Evolutionary conservation across 2,888 invertebrate species (phyloP), one percentile per base, ranked within the genome.

Genomic region (Platypus cylindrus): DNA sequence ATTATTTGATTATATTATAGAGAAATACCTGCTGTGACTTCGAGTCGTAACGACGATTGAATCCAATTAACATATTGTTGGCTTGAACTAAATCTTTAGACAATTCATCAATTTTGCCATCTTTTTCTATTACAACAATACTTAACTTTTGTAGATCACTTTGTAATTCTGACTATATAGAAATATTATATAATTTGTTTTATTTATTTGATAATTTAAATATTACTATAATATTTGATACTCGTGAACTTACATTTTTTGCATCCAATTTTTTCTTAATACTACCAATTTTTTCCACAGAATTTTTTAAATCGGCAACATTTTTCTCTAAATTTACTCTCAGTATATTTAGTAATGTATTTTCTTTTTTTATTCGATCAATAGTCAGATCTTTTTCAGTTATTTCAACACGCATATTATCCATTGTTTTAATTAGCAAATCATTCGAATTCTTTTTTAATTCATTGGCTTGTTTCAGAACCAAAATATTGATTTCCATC

Each of bases 81-180:
- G 62, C 62, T 43, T 62, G 57, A 1, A 60, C 51, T 30, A 62
- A 48, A 50, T 62, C 62, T 38, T 52, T 55, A 4, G 56, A 55
- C 17, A 62, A 44, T 45, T 62, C 62, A 34, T 58, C 58, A 24
- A 59, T 55, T 8, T 53, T 50, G 15, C 50, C 48, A 2, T 58
- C 52, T 43, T 59, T 62, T 41, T 60, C 55, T 2, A 57, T 53
- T 3, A 62, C 51, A 14, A 56, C 50, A 24, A 55, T 40, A 7
- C 56, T 53, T 1, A 59, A 55, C 40, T 59, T 55, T 42, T 59
- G 53, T 5, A 58, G 46, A 44, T 62, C 62, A 9, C 46, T 45
- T 24, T 49, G 50, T 13, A 59, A 44, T 44, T 57, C 56, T 11
- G 44, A 47, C 61, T 61, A 38, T n/a, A n/a, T n/a, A n/a, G n/a